These are phyloP conservation scores for Phyllostomus discolor DNA, from an alignment of 2,113 vertebrate species.

Conservation along the genomic window DNA sequence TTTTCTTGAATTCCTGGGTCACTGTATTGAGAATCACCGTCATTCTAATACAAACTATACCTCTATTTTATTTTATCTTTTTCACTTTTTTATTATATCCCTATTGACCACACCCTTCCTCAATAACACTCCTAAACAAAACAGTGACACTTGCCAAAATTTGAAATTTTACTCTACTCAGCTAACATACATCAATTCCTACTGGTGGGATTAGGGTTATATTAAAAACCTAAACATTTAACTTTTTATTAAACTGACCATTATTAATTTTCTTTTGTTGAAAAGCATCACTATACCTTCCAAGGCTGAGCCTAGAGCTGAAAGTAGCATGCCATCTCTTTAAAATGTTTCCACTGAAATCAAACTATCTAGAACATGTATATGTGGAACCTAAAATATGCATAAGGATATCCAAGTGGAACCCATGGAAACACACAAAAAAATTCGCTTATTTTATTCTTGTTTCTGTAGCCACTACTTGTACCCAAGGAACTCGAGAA, in stretches of 20 bases:
- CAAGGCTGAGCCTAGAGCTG: neutral
- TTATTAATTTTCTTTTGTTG: neutral
- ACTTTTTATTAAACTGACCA: neutral
- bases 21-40: neutral
- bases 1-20: constrained; percentile 18
- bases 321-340: neutral
- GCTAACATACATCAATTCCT: neutral
- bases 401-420: neutral
- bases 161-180: neutral
- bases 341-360: neutral
- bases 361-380: neutral
- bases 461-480: neutral
- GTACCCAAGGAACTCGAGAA: neutral
- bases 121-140: neutral
- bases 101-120: constrained; percentile 57
- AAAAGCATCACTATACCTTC: neutral
- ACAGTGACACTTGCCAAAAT: neutral
- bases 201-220: neutral
- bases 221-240: neutral
- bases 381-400: neutral
- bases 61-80: neutral
- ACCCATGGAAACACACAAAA: neutral
- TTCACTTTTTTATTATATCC: neutral
- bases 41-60: neutral
- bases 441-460: neutral